A percentile compares a stretch with the other conserved stretches of the same genome.
Evolutionary conservation across 2,797 vertebrate species (phyloP).

Genomic region (Spea hammondii): DNA sequence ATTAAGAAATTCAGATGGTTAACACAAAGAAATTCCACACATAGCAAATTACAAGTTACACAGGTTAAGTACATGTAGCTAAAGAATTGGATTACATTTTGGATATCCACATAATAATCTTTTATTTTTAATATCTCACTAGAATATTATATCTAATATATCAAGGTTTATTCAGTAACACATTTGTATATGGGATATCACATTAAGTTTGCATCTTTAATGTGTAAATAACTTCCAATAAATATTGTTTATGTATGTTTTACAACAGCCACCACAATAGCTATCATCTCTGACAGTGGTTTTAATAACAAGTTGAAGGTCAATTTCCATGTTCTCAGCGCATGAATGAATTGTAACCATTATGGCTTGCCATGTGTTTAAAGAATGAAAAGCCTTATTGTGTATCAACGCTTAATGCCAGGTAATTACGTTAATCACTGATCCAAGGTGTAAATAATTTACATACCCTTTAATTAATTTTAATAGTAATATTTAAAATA

Average conservation of each 20-base stretch:
- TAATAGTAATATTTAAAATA: background rate
- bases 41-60: no score
- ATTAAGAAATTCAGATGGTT: no score
- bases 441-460: slow-evolving; percentile 4
- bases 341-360: background rate
- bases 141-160: no score
- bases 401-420: background rate
- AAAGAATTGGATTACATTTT: no score
- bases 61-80: no score
- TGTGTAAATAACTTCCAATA: no score
- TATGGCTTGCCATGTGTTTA: background rate
- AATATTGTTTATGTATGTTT: background rate
- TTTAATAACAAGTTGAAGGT: background rate
- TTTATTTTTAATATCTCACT: no score
- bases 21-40: no score
- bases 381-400: background rate
- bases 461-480: background rate
- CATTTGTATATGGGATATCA: no score
- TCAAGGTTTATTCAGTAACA: no score
- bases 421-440: background rate
- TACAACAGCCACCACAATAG: background rate
- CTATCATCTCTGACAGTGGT: background rate
- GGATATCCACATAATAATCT: no score
- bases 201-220: no score
- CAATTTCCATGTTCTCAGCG: background rate